phyloP scores from a whole-genome alignment of 2,797 vertebrate species.

The Anguilla marmorata region DNA sequence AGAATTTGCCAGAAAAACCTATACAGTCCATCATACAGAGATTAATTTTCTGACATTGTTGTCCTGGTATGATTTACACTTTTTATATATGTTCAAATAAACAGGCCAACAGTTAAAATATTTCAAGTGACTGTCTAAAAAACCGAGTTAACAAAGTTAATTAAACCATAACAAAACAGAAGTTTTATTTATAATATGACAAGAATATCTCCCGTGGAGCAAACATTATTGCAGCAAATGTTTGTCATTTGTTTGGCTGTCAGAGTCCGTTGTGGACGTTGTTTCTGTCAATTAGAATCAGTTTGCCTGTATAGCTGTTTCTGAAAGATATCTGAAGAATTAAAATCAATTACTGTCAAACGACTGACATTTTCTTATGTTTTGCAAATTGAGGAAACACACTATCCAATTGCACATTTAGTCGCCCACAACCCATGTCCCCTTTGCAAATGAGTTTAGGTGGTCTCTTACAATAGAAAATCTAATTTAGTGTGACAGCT shows the following conservation, averaged over 20 bases:
- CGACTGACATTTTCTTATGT: slow-evolving; percentile 11
- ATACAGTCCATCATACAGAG: too few relatives aligned
- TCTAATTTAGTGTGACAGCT: slow-evolving; percentile 31
- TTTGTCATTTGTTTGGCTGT: not conserved
- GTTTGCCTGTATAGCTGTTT: slow-evolving; percentile 7
- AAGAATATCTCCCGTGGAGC: not conserved
- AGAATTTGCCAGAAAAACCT: too few relatives aligned
- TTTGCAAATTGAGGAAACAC: slow-evolving; percentile 34
- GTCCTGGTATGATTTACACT: too few relatives aligned
- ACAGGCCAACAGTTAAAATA: too few relatives aligned
- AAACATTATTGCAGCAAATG: slow-evolving; percentile 14
- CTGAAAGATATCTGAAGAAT: slow-evolving; percentile 18
- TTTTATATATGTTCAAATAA: too few relatives aligned
- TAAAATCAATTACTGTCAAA: slow-evolving; percentile 37
- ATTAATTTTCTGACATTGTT: too few relatives aligned
- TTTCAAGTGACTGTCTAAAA: too few relatives aligned
- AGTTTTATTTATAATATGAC: not conserved
- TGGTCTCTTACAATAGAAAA: slow-evolving; percentile 27
- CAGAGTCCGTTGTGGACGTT: slow-evolving; percentile 8
- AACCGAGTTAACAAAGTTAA: not conserved
- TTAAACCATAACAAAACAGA: slow-evolving; percentile 6
- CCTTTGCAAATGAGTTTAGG: not conserved
- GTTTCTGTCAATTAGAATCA: slow-evolving; percentile 36
- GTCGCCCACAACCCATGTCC: slow-evolving; percentile 1
- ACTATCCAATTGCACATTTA: slow-evolving; percentile 25